These are phyloP conservation scores for Polyploca ridens DNA, from an alignment of 2,888 invertebrate genomes.

Conservation along the genomic window DNA sequence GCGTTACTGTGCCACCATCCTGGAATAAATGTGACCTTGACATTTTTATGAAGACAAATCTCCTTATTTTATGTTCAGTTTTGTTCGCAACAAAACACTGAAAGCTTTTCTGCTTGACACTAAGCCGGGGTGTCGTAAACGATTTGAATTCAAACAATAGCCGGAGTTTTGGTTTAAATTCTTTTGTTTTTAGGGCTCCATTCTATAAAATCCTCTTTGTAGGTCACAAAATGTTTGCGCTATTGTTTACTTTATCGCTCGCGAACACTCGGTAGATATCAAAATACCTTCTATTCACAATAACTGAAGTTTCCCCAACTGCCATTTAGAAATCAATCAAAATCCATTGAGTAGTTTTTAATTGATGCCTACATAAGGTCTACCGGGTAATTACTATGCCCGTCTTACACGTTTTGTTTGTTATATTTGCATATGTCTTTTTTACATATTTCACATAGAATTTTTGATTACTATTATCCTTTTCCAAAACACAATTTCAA, in stretches of 20 bases:
- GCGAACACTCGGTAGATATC: neutral
- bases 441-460: too few relatives aligned
- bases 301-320: neutral
- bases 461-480: too few relatives aligned
- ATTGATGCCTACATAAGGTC: constrained; percentile 26
- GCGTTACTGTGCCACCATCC: constrained; percentile 3
- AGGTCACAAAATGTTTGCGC: neutral
- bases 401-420: too few relatives aligned
- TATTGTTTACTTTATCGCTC: constrained; percentile 3
- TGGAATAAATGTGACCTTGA: constrained; percentile 18
- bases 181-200: constrained; percentile 3
- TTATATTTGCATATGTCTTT: constrained; percentile 24
- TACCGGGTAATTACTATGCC: neutral
- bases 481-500: neutral
- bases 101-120: constrained; percentile 29
- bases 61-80: constrained; percentile 11
- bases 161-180: constrained; percentile 7
- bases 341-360: constrained; percentile 35
- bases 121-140: constrained; percentile 7
- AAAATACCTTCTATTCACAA: neutral
- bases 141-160: constrained; percentile 7
- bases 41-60: constrained; percentile 17
- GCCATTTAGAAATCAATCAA: constrained; percentile 26
- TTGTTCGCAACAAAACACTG: constrained; percentile 21
- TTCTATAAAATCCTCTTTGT: neutral